A percentile compares a stretch with the other conserved stretches of the same genome.
Evolutionary conservation across 2,113 vertebrate species (phyloP).

Genomic region (Actenoides lindsayi): DNA sequence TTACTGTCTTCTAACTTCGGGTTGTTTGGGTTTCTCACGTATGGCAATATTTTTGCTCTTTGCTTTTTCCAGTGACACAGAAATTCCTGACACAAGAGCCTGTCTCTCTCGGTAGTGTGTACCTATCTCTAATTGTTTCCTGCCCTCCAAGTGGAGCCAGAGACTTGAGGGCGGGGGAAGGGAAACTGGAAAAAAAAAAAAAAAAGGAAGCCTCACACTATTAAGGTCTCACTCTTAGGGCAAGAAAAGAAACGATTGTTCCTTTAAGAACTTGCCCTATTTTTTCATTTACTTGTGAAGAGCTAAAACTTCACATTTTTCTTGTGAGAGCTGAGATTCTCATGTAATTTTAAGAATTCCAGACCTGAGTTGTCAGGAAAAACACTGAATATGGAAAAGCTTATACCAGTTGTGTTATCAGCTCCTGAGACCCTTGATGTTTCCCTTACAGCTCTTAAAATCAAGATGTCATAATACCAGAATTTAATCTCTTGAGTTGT

Average conservation of each 20-base stretch:
- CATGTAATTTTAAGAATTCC: background rate
- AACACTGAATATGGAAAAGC: background rate
- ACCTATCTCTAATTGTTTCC: conserved; percentile 51
- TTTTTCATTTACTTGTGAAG: background rate
- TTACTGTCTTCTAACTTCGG: background rate
- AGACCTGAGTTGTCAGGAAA: background rate
- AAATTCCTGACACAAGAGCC: conserved; percentile 5
- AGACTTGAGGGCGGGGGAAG: background rate
- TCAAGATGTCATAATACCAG: background rate
- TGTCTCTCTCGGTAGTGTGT: background rate
- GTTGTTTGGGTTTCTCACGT: background rate
- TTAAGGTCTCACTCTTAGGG: background rate
- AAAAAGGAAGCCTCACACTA: background rate
- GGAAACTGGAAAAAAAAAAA: background rate
- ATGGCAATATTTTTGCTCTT: background rate
- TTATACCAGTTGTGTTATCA: background rate
- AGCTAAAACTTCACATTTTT: background rate
- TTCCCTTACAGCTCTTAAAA: conserved; percentile 7
- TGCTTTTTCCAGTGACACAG: background rate
- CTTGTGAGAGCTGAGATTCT: background rate
- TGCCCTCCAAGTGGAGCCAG: background rate
- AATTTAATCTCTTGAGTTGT: background rate
- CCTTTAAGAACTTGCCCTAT: background rate
- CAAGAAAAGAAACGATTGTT: background rate
- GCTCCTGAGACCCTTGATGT: background rate